Evolutionary conservation across 2,888 invertebrate genomes (phyloP), one percentile per base, ranked within the genome.

Genomic region (Eupelmus urozonus): DNA sequence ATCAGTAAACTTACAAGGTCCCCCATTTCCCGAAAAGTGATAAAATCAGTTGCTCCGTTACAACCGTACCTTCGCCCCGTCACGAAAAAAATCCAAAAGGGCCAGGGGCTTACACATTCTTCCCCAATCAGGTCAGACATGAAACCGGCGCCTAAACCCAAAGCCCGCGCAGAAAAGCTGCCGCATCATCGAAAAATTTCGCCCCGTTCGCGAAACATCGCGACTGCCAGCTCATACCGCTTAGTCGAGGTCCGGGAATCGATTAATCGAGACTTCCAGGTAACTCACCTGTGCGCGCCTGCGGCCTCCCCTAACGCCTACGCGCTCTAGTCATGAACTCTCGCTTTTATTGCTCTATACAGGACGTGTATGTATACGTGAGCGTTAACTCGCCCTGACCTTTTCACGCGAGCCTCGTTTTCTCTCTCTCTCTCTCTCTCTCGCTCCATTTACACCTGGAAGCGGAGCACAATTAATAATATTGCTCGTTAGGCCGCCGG

Each of bases 181-280:
- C 2, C 45, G 45, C 13, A 63, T 34, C 60, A 27, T 60, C 25
- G 62, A n/a, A n/a, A 76, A 76, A 69, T 63, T 63, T 63, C 53
- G 25, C 45, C 13, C 9, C 45, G 4, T 45, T 45, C 55, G n/a
- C n/a, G n/a, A 5, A 40, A 7, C n/a, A 13, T 62, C 45, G n/a
- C n/a, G 40, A 27, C 16, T n/a, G 5, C n/a, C 49, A 51, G 57
- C 63, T 29, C 57, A 9, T 13, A 40, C 51, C 49, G 40, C 9
- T 3, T 2, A 27, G 69, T 59, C 45, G 66, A 60, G 71, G 42
- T 75, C 66, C 66, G 70, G 13, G 73, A 76, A 79, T 73, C 72
- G 76, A 76, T 79, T 76, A 49, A 75, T 79, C 66, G 40, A 45
- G 29, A 55, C n/a, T 79, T 79, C 79, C 69, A 76, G 76, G 79